Base-by-base conservation (phyloP, 2,113 vertebrate genomes). In the Lepus timidus region DNA sequence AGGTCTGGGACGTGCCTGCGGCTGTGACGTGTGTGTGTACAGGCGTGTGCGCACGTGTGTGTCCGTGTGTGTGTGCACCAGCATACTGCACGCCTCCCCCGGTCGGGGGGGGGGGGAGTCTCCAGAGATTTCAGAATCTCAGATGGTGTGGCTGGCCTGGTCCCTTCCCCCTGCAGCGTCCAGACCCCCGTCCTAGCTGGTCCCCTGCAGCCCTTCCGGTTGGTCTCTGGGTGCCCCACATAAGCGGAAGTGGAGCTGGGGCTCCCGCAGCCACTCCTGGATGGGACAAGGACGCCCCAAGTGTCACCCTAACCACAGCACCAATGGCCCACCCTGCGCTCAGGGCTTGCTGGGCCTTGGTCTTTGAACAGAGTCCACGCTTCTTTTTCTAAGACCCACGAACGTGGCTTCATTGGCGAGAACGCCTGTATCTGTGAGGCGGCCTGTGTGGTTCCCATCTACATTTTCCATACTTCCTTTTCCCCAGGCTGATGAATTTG, bases 31-130 rank as follows among this genome's bases (percentile, higher is more conserved):
- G 0, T 31, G 33, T 44, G 36, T 36, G 36, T 36, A 36, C 36
- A 33, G 33, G 36, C 36, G 36, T 13, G 64, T n/a, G 64, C 20
- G 0, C 11, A 0, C 16, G 6, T 29, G 31, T 6, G 5, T 4
- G 10, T 22, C 11, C 0, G 2, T 16, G 64, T 11, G 55, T 11
- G 3, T 10, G 36, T 10, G 6, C 9, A 33, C 27, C 22, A 33
- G 29, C 16, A 2, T 25, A 49, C 6, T 27, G 1, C 2, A 22
- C 4, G 7, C 27, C 68, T 83, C 73, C 16, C 44, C 44, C 3
- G 39, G 39, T 44, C 6, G 39, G 6, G 44, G 52, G 73, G 36
- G 6, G 29, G 52, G 73, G 39, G 36, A 75, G 25, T 31, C 49
- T 74, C 81, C n/a, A 33, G 9, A 70, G 64, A 36, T 78, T 76